phyloP scores from a whole-genome alignment of 2,888 invertebrate species.

The Dicyrtoma fusca region DNA sequence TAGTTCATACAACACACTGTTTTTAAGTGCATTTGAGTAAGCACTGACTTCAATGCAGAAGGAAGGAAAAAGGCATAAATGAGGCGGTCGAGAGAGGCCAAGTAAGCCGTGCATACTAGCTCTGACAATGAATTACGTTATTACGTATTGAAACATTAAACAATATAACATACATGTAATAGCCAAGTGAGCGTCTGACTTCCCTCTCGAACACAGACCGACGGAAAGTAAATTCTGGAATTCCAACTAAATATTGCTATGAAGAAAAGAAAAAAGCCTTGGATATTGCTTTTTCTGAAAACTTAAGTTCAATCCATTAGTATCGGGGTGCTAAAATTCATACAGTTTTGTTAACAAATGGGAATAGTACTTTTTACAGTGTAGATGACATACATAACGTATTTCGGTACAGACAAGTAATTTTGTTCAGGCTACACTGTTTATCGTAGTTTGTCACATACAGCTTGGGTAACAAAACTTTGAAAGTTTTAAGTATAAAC shows the following conservation, averaged over 20 bases:
- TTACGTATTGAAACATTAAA: too few species aligned
- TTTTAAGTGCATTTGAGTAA: too few species aligned
- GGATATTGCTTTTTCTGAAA: conserved; percentile 25
- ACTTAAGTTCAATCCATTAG: conserved; percentile 38
- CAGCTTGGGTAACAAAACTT: too few species aligned
- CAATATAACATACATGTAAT: background rate
- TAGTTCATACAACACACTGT: background rate
- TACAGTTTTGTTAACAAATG: conserved; percentile 30
- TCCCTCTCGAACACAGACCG: background rate
- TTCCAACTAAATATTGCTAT: background rate
- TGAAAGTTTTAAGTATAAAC: too few species aligned
- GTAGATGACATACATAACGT: too few species aligned
- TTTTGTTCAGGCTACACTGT: too few species aligned
- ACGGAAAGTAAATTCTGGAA: background rate
- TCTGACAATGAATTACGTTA: too few species aligned
- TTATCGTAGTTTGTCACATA: too few species aligned
- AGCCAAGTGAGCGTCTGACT: background rate
- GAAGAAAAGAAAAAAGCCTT: background rate
- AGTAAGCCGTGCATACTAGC: background rate
- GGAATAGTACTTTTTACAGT: background rate
- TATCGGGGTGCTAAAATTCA: conserved; percentile 41
- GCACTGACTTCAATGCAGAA: background rate
- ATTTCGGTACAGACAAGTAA: too few species aligned
- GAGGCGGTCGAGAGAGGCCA: background rate
- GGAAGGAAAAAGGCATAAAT: background rate